phyloP scores from a whole-genome alignment of 2,888 invertebrate genomes.

The Scrobipalpa atriplicella region DNA sequence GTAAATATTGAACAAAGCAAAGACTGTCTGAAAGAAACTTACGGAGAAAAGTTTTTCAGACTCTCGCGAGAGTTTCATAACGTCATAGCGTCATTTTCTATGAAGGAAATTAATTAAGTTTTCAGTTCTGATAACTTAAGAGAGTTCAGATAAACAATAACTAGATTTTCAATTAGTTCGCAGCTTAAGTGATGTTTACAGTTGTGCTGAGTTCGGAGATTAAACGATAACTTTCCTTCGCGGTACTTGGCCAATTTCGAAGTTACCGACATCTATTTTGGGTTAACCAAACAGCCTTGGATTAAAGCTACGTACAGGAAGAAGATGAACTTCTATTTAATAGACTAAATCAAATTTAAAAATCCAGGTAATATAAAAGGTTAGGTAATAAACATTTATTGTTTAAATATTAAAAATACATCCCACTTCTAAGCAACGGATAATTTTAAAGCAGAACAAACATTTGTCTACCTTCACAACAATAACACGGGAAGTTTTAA shows the following conservation, averaged over 20 bases:
- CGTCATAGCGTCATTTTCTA: conserved; percentile 39
- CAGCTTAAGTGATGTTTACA: neutral
- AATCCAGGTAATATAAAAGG: too few relatives aligned
- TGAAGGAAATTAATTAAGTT: conserved; percentile 50
- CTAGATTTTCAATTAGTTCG: conserved; percentile 16
- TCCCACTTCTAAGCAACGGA: neutral
- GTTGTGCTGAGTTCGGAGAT: neutral
- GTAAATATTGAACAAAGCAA: conserved; percentile 1
- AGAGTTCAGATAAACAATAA: conserved; percentile 13
- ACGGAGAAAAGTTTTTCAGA: neutral
- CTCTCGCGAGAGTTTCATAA: neutral
- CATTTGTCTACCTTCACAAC: neutral
- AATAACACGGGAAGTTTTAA: conserved; percentile 18
- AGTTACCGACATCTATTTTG: neutral
- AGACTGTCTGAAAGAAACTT: neutral
- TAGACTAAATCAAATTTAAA: too few relatives aligned
- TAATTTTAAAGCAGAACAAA: neutral
- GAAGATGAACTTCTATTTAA: too few relatives aligned
- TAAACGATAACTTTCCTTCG: neutral
- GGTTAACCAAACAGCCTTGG: neutral
- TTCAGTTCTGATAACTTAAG: conserved; percentile 39
- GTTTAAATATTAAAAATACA: too few relatives aligned
- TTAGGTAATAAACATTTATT: too few relatives aligned
- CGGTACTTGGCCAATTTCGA: neutral
- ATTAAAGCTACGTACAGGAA: too few relatives aligned